phyloP scores from a whole-genome alignment of 2,797 vertebrate species.

The Notolepis coatsorum region DNA sequence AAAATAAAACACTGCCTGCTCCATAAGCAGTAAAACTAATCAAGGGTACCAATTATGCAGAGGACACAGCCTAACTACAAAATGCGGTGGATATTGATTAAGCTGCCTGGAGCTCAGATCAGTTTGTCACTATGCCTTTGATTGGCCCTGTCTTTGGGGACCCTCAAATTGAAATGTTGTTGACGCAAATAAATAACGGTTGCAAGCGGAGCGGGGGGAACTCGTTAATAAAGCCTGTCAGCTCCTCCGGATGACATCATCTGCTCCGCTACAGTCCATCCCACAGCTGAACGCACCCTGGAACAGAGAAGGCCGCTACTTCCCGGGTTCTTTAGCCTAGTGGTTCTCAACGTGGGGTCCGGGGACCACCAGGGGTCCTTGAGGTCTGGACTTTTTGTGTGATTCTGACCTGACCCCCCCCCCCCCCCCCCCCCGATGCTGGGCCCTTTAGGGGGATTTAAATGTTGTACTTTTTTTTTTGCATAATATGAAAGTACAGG shows the following conservation, averaged over 20 bases:
- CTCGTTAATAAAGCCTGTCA: conserved; percentile 25
- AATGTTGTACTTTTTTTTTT: neutral
- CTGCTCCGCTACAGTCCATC: neutral
- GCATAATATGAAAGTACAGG: too few species aligned
- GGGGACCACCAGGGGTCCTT: too few species aligned
- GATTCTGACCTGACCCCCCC: too few species aligned
- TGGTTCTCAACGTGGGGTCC: too few species aligned
- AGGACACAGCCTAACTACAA: conserved; percentile 19
- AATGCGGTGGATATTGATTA: conserved; percentile 62
- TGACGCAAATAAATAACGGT: conserved; percentile 54
- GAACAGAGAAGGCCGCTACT: too few species aligned
- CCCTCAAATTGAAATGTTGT: conserved; percentile 34
- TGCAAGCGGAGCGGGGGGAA: conserved; percentile 9
- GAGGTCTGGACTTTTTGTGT: too few species aligned
- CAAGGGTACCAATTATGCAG: conserved; percentile 45
- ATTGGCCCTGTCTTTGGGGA: conserved; percentile 47
- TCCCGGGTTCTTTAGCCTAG: too few species aligned
- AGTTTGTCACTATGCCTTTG: conserved; percentile 47
- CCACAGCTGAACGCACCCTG: too few species aligned
- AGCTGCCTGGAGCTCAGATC: conserved; percentile 47
- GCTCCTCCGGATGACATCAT: conserved; percentile 5
- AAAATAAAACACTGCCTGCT: conserved; percentile 1
- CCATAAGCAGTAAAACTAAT: conserved; percentile 32
- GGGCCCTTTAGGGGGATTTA: too few species aligned
- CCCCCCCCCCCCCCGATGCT: too few species aligned